These are phyloP conservation scores for Octodon degus DNA, from an alignment of 2,113 vertebrate genomes.

Conservation along the genomic window DNA sequence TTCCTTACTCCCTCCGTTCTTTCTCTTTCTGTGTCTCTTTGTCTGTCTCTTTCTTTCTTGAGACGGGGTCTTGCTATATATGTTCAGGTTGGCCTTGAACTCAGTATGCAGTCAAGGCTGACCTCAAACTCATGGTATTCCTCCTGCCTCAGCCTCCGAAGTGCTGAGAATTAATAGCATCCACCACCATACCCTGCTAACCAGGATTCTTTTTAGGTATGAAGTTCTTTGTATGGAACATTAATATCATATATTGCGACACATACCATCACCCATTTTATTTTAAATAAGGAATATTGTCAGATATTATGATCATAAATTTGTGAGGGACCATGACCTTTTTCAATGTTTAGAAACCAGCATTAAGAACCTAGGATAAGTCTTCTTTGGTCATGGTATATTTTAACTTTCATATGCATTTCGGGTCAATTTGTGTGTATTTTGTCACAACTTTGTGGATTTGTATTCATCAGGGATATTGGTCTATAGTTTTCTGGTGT, in stretches of 20 bases:
- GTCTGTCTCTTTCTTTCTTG: neutral
- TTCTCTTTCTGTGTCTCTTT: too few species aligned
- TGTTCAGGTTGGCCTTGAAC: neutral
- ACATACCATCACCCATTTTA: neutral
- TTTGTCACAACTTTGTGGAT: neutral
- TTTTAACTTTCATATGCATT: neutral
- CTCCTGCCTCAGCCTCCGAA: neutral
- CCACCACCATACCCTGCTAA: neutral
- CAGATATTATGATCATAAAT: neutral
- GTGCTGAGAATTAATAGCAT: neutral
- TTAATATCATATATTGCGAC: neutral
- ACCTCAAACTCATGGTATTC: neutral
- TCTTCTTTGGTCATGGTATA: neutral
- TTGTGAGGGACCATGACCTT: neutral
- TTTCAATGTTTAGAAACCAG: neutral
- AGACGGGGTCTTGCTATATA: neutral
- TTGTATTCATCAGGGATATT: neutral
- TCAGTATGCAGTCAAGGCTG: neutral
- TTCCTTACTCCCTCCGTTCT: too few species aligned
- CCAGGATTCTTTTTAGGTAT: neutral
- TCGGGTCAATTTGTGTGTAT: neutral
- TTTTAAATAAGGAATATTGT: neutral
- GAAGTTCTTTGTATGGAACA: neutral
- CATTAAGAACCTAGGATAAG: neutral
- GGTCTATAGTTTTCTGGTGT: neutral